Evolutionary conservation across 2,888 invertebrate species (phyloP), one percentile per base, ranked within the genome.

Genomic region (Euclidia mi): DNA sequence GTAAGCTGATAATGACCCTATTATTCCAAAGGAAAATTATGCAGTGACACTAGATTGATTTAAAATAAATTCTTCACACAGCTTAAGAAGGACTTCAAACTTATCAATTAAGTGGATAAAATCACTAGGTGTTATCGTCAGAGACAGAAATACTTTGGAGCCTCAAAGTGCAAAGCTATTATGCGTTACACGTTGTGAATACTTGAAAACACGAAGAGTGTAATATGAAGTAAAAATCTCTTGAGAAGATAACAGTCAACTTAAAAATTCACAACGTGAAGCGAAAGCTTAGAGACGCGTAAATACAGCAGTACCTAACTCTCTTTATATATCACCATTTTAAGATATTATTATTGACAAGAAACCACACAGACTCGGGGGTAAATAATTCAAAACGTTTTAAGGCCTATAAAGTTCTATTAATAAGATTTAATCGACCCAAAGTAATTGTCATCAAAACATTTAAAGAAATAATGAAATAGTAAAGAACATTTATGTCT

Each of bases 401-500:
- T 11, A 2, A 17, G 14, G 32, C 31, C 44, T 37, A 14, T n/a
- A 28, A 14, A n/a, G n/a, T n/a, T n/a, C n/a, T 40, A 44, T 56
- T 49, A 18, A n/a, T 31, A 43, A 34, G 25, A 34, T n/a, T 44
- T 37, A 41, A 52, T 56, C 25, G 10, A 35, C 34, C 34, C 11
- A 25, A 32, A 7, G 7, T 44, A 17, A 56, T 45, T 44, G 38
- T 40, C 43, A 31, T 43, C 43, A 43, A 2, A 31, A 57, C 20
- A 18, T 15, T 40, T 40, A 49, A 18, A 41, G 6, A 42, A 49
- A 55, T 18, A 58, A 61, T 35, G 42, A 45, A 63, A 59, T 17
- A 55, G 41, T 32, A 65, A 65, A 63, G 50, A 48, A 60, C 65
- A 59, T 68, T 69, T 68, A 67, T 56, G 70, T 71, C 71, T 65